These are phyloP conservation scores for Rhaphigaster nebulosa DNA, from an alignment of 2,888 invertebrate genomes.

Conservation along the genomic window DNA sequence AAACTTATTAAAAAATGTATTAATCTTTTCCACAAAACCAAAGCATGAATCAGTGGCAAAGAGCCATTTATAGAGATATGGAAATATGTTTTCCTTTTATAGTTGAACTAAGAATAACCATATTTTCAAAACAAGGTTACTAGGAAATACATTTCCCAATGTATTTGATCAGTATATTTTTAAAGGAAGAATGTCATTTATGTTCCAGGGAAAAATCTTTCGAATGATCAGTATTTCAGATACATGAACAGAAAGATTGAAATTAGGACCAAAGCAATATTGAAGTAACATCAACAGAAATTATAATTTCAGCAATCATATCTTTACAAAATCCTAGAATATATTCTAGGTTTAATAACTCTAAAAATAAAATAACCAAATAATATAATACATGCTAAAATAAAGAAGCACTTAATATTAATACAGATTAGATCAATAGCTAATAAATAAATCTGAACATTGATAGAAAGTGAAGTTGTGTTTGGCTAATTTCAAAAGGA, in stretches of 20 bases:
- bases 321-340: neutral
- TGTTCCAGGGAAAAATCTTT: neutral
- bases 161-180: neutral
- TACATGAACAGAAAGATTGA: neutral
- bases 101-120: neutral
- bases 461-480: too few relatives aligned
- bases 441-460: too few relatives aligned
- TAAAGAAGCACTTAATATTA: neutral
- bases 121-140: neutral
- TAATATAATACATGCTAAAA: neutral
- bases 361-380: neutral
- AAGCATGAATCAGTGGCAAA: neutral
- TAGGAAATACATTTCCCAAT: neutral
- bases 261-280: neutral
- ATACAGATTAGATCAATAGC: neutral
- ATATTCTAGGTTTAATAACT: neutral
- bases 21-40: too few relatives aligned
- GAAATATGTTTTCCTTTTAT: too few relatives aligned
- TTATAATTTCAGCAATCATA: neutral
- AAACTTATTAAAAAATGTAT: neutral
- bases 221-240: neutral
- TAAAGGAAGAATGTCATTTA: neutral
- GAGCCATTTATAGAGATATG: too few relatives aligned
- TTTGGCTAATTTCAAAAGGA: too few relatives aligned
- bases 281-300: neutral